phyloP scores from a whole-genome alignment of 2,888 invertebrate species.

The Cetonia aurata region DNA sequence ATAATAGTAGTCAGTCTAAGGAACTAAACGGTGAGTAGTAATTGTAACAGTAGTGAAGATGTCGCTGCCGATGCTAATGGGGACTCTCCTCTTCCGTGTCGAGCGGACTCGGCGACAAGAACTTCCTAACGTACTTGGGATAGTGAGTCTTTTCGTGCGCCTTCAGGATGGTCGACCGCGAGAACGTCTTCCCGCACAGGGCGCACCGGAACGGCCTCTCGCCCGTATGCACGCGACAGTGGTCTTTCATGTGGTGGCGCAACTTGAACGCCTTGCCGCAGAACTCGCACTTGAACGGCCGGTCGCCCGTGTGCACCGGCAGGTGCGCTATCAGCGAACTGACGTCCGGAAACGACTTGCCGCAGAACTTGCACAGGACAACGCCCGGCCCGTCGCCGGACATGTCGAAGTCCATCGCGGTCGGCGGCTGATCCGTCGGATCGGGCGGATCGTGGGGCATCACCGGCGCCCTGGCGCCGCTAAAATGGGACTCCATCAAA shows the following conservation, averaged over 20 bases:
- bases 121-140: slow-evolving; percentile 91
- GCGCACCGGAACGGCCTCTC: slow-evolving; percentile 91
- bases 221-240: slow-evolving; percentile 92
- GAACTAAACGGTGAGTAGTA: slow-evolving; percentile 52
- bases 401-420: slow-evolving; percentile 72
- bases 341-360: slow-evolving; percentile 92
- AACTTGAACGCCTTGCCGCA: slow-evolving; percentile 94
- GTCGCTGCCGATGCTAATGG: slow-evolving; percentile 69
- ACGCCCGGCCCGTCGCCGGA: slow-evolving; percentile 71
- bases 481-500: slow-evolving; percentile 64
- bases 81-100: slow-evolving; percentile 85
- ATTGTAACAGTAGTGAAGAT: too few relatives aligned
- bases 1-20: slow-evolving; percentile 52
- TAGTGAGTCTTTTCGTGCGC: slow-evolving; percentile 95
- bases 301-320: slow-evolving; percentile 90
- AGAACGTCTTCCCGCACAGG: slow-evolving; percentile 91
- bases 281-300: slow-evolving; percentile 94
- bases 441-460: slow-evolving; percentile 65
- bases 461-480: slow-evolving; percentile 59
- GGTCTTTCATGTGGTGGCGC: slow-evolving; percentile 94
- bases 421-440: slow-evolving; percentile 69
- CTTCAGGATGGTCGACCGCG: slow-evolving; percentile 90
- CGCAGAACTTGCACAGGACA: slow-evolving; percentile 92
- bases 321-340: slow-evolving; percentile 88
- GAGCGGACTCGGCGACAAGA: slow-evolving; percentile 87